These are phyloP conservation scores for Cantharis lateralis DNA, from an alignment of 2,888 invertebrate genomes.

Conservation along the genomic window DNA sequence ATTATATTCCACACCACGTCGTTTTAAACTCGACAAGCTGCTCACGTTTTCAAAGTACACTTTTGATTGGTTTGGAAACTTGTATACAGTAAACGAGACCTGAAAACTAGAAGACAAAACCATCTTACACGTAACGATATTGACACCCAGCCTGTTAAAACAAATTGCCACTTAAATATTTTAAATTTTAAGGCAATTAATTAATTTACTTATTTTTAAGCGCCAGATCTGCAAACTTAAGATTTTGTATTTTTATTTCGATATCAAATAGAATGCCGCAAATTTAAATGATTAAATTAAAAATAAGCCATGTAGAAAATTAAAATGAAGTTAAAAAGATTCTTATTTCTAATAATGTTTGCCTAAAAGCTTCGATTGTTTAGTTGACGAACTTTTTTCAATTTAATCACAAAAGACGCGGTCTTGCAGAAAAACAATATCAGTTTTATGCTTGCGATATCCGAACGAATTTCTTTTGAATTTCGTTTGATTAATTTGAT, in stretches of 20 bases:
- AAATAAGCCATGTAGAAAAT: slow-evolving; percentile 13
- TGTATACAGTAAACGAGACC: slow-evolving; percentile 34
- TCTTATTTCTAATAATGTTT: slow-evolving; percentile 17
- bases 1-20: slow-evolving; percentile 15
- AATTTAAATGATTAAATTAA: slow-evolving; percentile 24
- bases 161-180: neutral
- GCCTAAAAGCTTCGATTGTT: slow-evolving; percentile 27
- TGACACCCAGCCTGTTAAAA: slow-evolving; percentile 1
- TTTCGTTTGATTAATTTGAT: neutral
- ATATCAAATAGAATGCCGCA: slow-evolving; percentile 2
- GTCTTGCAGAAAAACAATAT: slow-evolving; percentile 21
- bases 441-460: slow-evolving; percentile 13
- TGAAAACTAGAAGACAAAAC: slow-evolving; percentile 26
- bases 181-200: neutral
- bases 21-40: slow-evolving; percentile 12
- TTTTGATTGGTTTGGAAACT: slow-evolving; percentile 37
- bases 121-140: slow-evolving; percentile 17
- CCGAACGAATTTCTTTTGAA: neutral
- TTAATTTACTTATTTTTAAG: neutral
- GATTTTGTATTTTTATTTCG: neutral
- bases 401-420: slow-evolving; percentile 19
- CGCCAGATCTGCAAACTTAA: neutral
- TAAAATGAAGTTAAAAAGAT: slow-evolving; percentile 21
- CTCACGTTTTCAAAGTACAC: slow-evolving; percentile 35
- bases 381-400: slow-evolving; percentile 24